Evolutionary conservation across 2,113 vertebrate species (phyloP).

Genomic region (Aspidoscelis tigris): DNA sequence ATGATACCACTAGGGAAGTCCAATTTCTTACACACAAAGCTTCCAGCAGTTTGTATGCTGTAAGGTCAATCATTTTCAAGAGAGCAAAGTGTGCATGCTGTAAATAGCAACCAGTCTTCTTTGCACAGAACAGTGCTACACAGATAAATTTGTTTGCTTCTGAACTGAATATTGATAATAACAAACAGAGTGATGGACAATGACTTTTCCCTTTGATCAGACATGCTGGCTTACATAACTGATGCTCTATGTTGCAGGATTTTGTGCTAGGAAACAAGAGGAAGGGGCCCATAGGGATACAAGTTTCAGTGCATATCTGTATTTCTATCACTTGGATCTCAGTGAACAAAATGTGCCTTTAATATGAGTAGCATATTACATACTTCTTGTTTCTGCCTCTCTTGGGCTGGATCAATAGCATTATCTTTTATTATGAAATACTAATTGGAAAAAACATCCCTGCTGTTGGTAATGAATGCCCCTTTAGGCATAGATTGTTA

Average conservation of each 20-base stretch:
- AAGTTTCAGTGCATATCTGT: neutral
- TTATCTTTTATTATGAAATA: neutral
- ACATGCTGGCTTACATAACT: neutral
- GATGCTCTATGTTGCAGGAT: neutral
- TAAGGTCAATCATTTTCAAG: neutral
- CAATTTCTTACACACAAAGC: neutral
- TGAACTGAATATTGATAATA: neutral
- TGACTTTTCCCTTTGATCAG: neutral
- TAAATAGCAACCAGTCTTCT: neutral
- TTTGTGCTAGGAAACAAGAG: neutral
- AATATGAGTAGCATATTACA: neutral
- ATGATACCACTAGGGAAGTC: neutral
- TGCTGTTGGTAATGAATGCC: neutral
- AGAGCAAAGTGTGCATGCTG: neutral
- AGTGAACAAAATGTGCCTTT: neutral
- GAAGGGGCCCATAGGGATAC: neutral
- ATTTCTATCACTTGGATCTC: neutral
- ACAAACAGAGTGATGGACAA: neutral
- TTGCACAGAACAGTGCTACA: neutral
- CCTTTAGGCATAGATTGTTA: neutral
- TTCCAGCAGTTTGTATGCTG: neutral
- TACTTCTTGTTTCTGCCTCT: no score
- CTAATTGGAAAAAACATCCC: neutral
- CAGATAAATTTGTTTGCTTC: neutral
- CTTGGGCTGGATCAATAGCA: neutral